A percentile compares a stretch with the other conserved stretches of the same genome.
phyloP scores from a whole-genome alignment of 2,113 vertebrate genomes.

The Centropristis striata region DNA sequence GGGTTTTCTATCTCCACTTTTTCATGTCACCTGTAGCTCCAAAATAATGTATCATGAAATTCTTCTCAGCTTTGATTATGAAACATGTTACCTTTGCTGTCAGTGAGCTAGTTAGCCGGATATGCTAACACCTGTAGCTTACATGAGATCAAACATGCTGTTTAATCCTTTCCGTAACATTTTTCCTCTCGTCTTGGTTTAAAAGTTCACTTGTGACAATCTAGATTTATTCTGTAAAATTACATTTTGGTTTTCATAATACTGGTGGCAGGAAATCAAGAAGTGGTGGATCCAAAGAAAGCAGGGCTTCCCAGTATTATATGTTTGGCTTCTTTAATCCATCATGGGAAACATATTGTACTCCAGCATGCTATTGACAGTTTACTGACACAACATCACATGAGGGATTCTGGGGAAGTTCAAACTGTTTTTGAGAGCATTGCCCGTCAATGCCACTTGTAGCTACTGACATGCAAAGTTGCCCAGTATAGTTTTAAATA shows the following conservation, averaged over 20 bases:
- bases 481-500: conserved; percentile 24
- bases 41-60: neutral
- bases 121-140: neutral
- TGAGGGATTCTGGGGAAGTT: neutral
- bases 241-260: neutral
- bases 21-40: neutral
- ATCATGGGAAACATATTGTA: conserved; percentile 5
- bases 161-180: neutral
- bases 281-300: neutral
- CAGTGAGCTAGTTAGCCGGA: neutral
- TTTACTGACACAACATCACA: conserved; percentile 21
- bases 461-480: conserved; percentile 11
- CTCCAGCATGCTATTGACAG: neutral
- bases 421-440: neutral
- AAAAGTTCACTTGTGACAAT: neutral
- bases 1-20: neutral
- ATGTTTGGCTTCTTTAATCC: conserved; percentile 19
- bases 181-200: neutral
- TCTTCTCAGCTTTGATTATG: neutral
- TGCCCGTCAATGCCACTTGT: neutral
- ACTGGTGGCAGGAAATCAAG: neutral
- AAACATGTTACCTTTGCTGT: too few species aligned
- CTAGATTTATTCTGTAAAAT: neutral
- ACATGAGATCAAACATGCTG: neutral
- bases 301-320: neutral